phyloP scores from a whole-genome alignment of 2,888 invertebrate species.

The Oligia fasciuncula region DNA sequence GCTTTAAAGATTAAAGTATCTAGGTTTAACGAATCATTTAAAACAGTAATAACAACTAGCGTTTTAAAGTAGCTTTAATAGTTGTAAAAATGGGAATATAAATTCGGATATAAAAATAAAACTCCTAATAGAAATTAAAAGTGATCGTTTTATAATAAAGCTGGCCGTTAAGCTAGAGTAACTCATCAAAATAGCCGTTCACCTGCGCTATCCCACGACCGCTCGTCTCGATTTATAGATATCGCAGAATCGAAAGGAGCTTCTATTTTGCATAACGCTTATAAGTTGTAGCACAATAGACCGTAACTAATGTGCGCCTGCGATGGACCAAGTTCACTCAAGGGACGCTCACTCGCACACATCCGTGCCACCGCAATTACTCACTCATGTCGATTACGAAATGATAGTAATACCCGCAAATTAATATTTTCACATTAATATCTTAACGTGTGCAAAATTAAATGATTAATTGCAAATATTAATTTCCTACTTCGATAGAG shows the following conservation, averaged over 20 bases:
- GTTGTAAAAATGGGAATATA: conserved; percentile 9
- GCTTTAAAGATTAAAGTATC: neutral
- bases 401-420: conserved; percentile 34
- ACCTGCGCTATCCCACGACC: conserved; percentile 87
- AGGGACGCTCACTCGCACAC: conserved; percentile 59
- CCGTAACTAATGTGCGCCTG: conserved; percentile 74
- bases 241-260: conserved; percentile 87
- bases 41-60: conserved; percentile 9
- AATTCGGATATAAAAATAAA: conserved; percentile 47
- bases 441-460: conserved; percentile 38
- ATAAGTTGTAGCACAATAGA: conserved; percentile 83
- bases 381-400: conserved; percentile 28
- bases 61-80: conserved; percentile 19
- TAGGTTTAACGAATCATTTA: conserved; percentile 4
- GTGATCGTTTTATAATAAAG: conserved; percentile 74
- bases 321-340: conserved; percentile 65
- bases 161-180: conserved; percentile 78
- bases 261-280: conserved; percentile 88
- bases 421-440: conserved; percentile 50
- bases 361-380: conserved; percentile 18
- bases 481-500: conserved; percentile 44
- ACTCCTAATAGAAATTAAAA: conserved; percentile 64
- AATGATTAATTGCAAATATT: conserved; percentile 54
- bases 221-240: conserved; percentile 86
- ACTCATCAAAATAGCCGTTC: conserved; percentile 85